Base-by-base conservation (phyloP, 2,797 vertebrate species). In the Simalia tracyae region DNA sequence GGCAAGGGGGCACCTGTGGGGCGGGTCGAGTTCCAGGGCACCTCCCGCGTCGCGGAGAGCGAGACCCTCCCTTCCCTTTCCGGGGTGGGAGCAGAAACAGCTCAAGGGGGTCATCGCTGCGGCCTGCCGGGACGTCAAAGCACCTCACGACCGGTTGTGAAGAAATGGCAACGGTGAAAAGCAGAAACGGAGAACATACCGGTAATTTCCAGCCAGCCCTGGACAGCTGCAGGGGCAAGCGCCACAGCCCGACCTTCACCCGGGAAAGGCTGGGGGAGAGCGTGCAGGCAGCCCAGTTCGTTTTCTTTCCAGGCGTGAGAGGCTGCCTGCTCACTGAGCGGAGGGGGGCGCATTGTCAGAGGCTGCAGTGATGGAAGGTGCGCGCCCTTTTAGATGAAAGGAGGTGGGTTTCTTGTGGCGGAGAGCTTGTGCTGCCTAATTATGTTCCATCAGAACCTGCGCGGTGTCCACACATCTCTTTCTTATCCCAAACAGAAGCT, bases 361-460 rank as follows among this genome's bases (percentile, higher is more conserved):
- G 91, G 89, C 2, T 93, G 24, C 46, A 93, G 90, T 85, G 81
- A 88, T 94, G 89, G 90, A 94, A 93, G 91, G 10, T 94, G 90
- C 66, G 95, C 63, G 89, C 42, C 93, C 88, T 94, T 93, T 86
- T 94, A 61, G 89, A 87, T 95, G 84, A 94, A 94, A 93, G 72
- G 95, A 93, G 50, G 85, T 93, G 94, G 9, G 10, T 28, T 68
- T 60, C 42, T 31, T 9, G 2, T 94, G 94, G 84, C 84, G 46
- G 59, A 93, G 92, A 95, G 89, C 88, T 94, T 91, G 90, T 93
- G 4, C 76, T 93, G 92, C 95, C 91, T 96, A 96, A 94, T 96
- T 96, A 94, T 92, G 81, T 87, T 95, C 95, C 92, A 68, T 50
- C 94, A 91, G 89, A 94, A 92, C 90, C 64, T 86, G 90, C 91